Conservation (phyloP, 2,797 vertebrate genomes). For the Nyctalus aviator region DNA sequence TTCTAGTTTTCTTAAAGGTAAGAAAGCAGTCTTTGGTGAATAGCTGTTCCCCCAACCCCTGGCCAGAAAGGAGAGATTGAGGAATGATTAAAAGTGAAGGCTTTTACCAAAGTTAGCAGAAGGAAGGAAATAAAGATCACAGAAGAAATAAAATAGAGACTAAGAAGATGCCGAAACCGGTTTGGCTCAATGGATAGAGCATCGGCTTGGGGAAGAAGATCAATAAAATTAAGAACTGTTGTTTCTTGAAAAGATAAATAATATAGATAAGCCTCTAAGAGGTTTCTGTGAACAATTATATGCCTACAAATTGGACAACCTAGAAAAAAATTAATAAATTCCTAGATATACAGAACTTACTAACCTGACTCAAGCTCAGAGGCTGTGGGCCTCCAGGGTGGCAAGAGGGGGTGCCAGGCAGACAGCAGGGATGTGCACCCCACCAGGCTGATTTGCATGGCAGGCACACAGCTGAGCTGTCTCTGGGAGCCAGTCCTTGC, state of each 20-base stretch:
- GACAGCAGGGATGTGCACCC: background rate
- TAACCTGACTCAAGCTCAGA: background rate
- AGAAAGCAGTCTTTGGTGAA: background rate
- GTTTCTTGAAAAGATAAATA: background rate
- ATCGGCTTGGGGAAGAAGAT: no score
- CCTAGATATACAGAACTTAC: background rate
- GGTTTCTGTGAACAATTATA: background rate
- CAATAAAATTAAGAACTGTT: background rate
- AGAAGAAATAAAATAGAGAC: background rate
- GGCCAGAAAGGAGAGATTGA: background rate
- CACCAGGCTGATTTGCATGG: background rate
- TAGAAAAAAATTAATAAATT: conserved; percentile 4
- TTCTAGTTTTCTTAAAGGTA: conserved; percentile 34
- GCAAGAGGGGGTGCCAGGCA: background rate
- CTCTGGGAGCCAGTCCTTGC: background rate
- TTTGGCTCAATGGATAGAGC: no score
- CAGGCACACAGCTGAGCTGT: background rate
- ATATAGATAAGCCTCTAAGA: background rate
- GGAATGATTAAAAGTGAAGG: background rate
- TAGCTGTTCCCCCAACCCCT: background rate
- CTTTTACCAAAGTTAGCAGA: background rate
- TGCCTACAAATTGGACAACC: background rate
- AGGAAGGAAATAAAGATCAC: background rate
- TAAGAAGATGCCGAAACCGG: no score
- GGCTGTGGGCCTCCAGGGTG: background rate